Percentiles rank a stretch among this genome's conserved stretches.
Conservation (phyloP, 2,113 vertebrate genomes). For the Tympanuchus pallidicinctus region DNA sequence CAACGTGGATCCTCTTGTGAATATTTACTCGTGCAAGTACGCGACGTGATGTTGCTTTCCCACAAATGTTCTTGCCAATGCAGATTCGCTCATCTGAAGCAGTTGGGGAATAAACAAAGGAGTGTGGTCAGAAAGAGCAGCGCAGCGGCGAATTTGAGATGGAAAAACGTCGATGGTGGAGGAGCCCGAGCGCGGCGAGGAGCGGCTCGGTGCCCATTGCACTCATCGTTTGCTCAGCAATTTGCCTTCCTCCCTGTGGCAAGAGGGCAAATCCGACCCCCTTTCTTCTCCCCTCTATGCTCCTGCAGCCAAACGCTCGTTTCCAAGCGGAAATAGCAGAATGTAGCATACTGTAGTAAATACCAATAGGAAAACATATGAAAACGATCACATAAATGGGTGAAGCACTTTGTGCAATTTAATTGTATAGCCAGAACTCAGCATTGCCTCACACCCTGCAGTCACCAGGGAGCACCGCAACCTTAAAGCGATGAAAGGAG, state of each 20-base stretch:
- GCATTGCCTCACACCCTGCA: neutral
- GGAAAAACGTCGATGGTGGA: neutral
- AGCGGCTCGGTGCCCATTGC: neutral
- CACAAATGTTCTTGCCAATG: slow-evolving; percentile 59
- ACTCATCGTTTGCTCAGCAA: neutral
- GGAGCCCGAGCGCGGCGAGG: neutral
- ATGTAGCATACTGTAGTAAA: neutral
- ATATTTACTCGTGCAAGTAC: neutral
- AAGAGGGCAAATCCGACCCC: neutral
- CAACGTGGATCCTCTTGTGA: slow-evolving; percentile 9
- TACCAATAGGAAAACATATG: slow-evolving; percentile 4
- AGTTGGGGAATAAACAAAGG: slow-evolving; percentile 51
- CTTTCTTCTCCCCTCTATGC: neutral
- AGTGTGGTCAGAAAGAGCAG: neutral
- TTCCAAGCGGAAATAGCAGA: neutral
- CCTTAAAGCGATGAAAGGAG: neutral
- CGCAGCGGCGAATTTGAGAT: neutral
- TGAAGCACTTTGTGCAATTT: neutral
- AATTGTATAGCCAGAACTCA: neutral
- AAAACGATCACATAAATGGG: neutral
- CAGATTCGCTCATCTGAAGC: neutral
- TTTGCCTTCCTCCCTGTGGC: neutral
- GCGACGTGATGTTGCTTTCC: slow-evolving; percentile 27
- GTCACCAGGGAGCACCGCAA: neutral
- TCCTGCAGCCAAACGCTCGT: rapidly evolving